phyloP scores from a whole-genome alignment of 2,888 invertebrate species.

The Cordilura impudica region DNA sequence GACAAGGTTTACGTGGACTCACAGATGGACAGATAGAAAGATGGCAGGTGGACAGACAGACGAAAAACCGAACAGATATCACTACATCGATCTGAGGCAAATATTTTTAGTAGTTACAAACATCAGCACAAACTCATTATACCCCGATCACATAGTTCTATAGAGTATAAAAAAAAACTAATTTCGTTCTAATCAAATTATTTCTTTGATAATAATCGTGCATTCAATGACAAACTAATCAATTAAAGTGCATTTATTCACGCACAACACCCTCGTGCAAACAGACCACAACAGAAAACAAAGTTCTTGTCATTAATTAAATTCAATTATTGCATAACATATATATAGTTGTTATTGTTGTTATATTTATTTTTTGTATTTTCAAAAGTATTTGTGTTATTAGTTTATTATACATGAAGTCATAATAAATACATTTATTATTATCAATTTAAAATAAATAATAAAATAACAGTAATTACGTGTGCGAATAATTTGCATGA shows the following conservation, averaged over 20 bases:
- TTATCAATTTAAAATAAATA: conserved; percentile 34
- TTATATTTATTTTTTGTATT: neutral
- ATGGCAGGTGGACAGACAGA: too few species aligned
- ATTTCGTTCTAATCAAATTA: conserved; percentile 42
- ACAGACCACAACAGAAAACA: neutral
- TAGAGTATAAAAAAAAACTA: neutral
- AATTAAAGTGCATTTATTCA: conserved; percentile 55
- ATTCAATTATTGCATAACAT: conserved; percentile 58
- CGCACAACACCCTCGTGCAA: too few species aligned
- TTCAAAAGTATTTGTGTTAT: neutral
- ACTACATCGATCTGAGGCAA: too few species aligned
- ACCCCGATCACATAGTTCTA: too few species aligned
- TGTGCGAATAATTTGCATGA: conserved; percentile 47
- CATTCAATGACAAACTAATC: conserved; percentile 60
- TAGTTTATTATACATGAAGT: neutral
- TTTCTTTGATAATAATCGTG: conserved; percentile 33
- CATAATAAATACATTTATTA: neutral
- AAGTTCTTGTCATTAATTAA: conserved; percentile 50
- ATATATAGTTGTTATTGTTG: neutral
- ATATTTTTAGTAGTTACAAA: too few species aligned
- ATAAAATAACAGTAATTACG: conserved; percentile 26
- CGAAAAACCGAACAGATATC: too few species aligned
- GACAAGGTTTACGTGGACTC: too few species aligned
- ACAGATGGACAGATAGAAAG: too few species aligned
- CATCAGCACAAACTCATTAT: too few species aligned